These are phyloP conservation scores for Nasonia oneida DNA, from an alignment of 2,888 invertebrate genomes.

Conservation along the genomic window DNA sequence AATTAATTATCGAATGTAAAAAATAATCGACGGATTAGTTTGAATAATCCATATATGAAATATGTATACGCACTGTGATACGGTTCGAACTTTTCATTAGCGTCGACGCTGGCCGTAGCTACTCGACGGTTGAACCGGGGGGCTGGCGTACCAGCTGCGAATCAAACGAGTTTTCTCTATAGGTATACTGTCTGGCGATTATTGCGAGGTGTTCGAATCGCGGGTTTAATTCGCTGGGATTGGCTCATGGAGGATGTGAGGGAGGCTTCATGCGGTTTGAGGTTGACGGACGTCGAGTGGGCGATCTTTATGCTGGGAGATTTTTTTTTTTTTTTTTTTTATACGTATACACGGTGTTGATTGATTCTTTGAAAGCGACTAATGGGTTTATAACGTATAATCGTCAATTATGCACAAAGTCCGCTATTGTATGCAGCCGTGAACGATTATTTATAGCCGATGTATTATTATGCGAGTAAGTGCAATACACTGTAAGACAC, in stretches of 20 bases:
- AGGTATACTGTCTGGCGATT: background rate
- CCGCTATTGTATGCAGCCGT: too few species aligned
- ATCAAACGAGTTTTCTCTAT: background rate
- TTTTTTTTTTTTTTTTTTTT: too few species aligned
- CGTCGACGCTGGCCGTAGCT: background rate
- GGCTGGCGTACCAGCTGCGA: background rate
- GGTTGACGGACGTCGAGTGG: background rate
- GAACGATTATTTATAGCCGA: too few species aligned
- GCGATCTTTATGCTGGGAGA: background rate
- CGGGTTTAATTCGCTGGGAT: background rate
- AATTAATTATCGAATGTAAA: background rate
- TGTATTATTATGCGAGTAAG: too few species aligned
- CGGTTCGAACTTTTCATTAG: background rate
- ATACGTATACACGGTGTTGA: too few species aligned
- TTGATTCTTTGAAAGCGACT: too few species aligned
- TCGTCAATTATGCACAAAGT: too few species aligned
- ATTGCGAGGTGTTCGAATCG: too few species aligned
- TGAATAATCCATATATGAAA: background rate
- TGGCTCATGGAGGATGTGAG: conserved; percentile 1
- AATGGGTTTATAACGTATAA: too few species aligned
- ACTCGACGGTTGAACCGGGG: background rate
- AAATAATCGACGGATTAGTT: too few species aligned
- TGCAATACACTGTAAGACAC: too few species aligned
- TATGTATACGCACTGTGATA: conserved; percentile 41
- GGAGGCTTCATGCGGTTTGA: background rate